Evolutionary conservation across 2,888 invertebrate species (phyloP).

Genomic region (Stictocephala bisonia): DNA sequence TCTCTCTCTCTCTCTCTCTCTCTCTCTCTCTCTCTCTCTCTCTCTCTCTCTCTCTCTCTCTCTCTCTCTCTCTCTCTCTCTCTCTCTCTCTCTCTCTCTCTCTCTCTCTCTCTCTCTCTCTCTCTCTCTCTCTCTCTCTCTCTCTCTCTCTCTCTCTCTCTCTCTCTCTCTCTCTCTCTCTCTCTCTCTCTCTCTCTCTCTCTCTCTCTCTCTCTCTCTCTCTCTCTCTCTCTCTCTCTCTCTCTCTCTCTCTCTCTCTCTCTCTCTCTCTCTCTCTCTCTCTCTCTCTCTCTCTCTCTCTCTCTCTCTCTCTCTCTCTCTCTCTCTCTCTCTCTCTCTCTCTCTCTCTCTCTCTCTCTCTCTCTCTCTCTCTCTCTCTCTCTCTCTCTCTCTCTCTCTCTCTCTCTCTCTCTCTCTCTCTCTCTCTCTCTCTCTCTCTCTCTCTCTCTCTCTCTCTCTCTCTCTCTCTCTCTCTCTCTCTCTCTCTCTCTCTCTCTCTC

Average conservation of each 20-base stretch:
- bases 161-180: conserved; percentile 24
- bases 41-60: conserved; percentile 24
- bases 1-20: conserved; percentile 24
- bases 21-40: conserved; percentile 24
- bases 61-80: conserved; percentile 24
- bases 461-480: conserved; percentile 47
- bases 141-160: conserved; percentile 24
- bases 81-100: conserved; percentile 24
- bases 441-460: conserved; percentile 41
- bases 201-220: conserved; percentile 24
- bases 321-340: conserved; percentile 52
- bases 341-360: conserved; percentile 62
- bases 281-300: conserved; percentile 24
- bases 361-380: conserved; percentile 54
- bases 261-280: conserved; percentile 24
- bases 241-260: conserved; percentile 24
- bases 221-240: conserved; percentile 24
- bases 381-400: conserved; percentile 50
- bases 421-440: conserved; percentile 39
- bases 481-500: conserved; percentile 41
- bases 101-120: conserved; percentile 24
- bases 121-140: conserved; percentile 24
- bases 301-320: conserved; percentile 24
- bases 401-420: conserved; percentile 42
- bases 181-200: conserved; percentile 24